These are phyloP conservation scores for Cephalopterus ornatus DNA, from an alignment of 2,113 vertebrate species.

Conservation along the genomic window DNA sequence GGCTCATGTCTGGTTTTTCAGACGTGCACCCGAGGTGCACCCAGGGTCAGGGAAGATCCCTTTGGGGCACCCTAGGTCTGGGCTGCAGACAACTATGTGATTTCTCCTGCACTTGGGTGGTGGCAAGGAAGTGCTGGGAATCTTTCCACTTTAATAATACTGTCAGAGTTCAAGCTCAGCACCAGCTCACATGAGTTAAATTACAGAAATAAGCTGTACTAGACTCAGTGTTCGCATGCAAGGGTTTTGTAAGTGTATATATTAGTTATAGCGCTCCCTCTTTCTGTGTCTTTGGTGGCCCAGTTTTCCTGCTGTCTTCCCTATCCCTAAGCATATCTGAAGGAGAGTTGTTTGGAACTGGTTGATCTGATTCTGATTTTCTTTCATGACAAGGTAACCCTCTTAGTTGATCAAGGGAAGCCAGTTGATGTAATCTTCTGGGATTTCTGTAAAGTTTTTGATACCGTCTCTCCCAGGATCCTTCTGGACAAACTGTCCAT, in stretches of 20 bases:
- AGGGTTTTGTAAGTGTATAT: not conserved
- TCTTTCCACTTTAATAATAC: not conserved
- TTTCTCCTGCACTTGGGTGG: not conserved
- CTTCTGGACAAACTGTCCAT: not conserved
- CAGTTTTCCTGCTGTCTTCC: not conserved
- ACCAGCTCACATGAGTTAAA: not conserved
- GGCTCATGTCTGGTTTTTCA: not conserved
- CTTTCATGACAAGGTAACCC: not conserved
- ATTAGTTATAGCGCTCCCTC: not conserved
- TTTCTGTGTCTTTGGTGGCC: not conserved
- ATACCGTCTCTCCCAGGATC: not conserved
- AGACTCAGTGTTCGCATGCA: not conserved
- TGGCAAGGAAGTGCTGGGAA: not conserved
- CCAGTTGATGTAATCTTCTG: not conserved
- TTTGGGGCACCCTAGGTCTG: not conserved
- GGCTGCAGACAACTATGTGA: not conserved
- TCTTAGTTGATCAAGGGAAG: not conserved
- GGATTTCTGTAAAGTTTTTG: not conserved
- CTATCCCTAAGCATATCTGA: not conserved
- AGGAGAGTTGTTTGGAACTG: not conserved
- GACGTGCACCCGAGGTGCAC: rapidly evolving
- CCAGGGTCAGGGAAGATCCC: not conserved
- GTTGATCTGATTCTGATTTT: not conserved
- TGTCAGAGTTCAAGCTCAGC: not conserved
- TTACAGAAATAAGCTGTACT: not conserved